Conservation (phyloP, 1,140 invertebrate species). For the Drosophila kurseongensis region DNA sequence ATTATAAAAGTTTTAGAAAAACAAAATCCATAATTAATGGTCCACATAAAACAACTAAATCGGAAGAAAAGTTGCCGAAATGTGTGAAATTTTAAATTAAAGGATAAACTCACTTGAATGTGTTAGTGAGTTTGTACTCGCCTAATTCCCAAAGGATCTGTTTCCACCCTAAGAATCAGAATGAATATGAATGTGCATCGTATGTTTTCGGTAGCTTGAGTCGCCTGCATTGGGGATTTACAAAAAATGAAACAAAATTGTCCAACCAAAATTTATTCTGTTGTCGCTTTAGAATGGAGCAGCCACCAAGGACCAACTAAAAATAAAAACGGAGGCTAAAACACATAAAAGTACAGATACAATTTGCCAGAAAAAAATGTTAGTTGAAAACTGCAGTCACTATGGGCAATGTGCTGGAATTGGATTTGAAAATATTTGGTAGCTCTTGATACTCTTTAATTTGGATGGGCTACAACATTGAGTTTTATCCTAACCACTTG, state of each 20-base stretch:
- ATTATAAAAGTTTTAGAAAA: slow-evolving; percentile 3
- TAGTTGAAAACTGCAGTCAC: slow-evolving; percentile 42
- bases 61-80: slow-evolving; percentile 21
- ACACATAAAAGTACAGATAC: slow-evolving; percentile 52
- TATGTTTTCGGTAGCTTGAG: slow-evolving; percentile 51
- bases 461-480: no score
- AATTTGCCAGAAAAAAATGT: slow-evolving; percentile 40
- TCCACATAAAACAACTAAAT: slow-evolving; percentile 12
- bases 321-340: slow-evolving; percentile 40
- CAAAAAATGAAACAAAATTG: slow-evolving; percentile 42
- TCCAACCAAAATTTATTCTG: slow-evolving; percentile 59
- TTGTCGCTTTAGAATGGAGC: slow-evolving; percentile 59
- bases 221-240: slow-evolving; percentile 55
- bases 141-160: slow-evolving; percentile 48
- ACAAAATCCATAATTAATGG: slow-evolving; percentile 53
- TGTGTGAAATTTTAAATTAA: slow-evolving; percentile 37
- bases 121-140: slow-evolving; percentile 3
- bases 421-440: no score
- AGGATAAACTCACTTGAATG: slow-evolving; percentile 30
- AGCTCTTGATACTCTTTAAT: no score
- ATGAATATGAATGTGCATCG: slow-evolving; percentile 58
- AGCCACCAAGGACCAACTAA: slow-evolving; percentile 53
- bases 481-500: no score
- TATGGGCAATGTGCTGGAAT: slow-evolving; percentile 10
- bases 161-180: slow-evolving; percentile 44